Evolutionary conservation across 2,113 vertebrate species (phyloP), one percentile per base, ranked within the genome.

Genomic region (Psittacus erithacus): DNA sequence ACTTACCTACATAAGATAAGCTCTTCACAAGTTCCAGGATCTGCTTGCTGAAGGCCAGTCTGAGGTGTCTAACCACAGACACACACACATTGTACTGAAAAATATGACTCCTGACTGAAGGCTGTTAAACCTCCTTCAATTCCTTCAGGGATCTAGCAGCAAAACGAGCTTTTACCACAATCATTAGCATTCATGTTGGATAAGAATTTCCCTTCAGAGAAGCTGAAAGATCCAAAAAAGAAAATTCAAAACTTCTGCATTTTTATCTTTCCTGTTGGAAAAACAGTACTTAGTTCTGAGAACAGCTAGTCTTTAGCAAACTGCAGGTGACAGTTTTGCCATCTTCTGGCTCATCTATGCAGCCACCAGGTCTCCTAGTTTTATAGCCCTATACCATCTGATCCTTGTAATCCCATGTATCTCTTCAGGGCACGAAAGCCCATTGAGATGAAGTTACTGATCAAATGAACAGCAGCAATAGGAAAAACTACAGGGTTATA

Each of bases 321-420:
- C 17, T 76, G 16, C 29, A 75, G 23, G 25, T 82, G 73, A 75
- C 35, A 76, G n/a, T 75, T 85, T 57, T 92, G 33, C 74, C 44
- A 49, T 64, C 84, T 91, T 69, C 57, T 90, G 41, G 28, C 15
- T 89, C 57, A 49, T 43, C 67, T 65, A 22, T 25, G 46, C 38
- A 79, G 57, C 79, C 74, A 79, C 41, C 27, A 86, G 73, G 41
- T 62, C 74, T 89, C 74, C 43, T 15, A 52, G 29, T 43, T 83
- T 82, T 90, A 43, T 73, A 67, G 44, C 44, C 50, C n/a, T 74
- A 62, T 20, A 43, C 35, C 27, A 60, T 85, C 82, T 86, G 50
- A 90, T 86, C 60, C 63, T 63, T 97, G 94, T 92, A 95, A 92
- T 39, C 35, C 77, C 52, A 68, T 69, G 71, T 64, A 94, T 92